phyloP scores from a whole-genome alignment of 2,797 vertebrate genomes.

The Spinus olivaceus region DNA sequence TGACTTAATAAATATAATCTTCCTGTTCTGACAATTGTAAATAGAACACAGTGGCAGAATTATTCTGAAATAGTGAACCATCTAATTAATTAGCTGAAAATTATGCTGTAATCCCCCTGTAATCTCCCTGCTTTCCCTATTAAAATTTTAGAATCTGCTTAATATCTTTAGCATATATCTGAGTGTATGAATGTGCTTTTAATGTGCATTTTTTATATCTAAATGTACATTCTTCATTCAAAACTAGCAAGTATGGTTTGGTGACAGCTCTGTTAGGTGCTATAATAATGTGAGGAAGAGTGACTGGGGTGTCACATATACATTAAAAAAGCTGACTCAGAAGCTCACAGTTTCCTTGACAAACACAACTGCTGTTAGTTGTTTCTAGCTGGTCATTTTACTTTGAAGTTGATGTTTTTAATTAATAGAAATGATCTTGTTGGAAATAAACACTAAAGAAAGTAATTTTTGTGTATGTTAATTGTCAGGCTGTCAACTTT shows the following conservation, averaged over 20 bases:
- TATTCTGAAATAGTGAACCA: not conserved
- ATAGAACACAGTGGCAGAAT: not conserved
- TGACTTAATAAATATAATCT: not conserved
- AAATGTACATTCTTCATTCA: not conserved
- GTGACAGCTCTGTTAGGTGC: not conserved
- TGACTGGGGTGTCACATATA: not conserved
- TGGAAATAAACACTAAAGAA: not conserved
- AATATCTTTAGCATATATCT: not conserved
- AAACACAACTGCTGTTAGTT: not conserved
- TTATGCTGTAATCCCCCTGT: not conserved
- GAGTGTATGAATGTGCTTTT: not conserved
- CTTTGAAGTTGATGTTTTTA: not conserved
- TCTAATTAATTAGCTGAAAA: not conserved
- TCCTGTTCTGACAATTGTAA: not conserved
- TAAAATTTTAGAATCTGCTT: not conserved
- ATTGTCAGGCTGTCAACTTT: not conserved
- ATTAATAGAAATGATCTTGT: not conserved
- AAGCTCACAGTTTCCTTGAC: not conserved
- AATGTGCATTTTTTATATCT: not conserved
- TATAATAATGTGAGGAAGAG: not conserved
- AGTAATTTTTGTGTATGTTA: not conserved
- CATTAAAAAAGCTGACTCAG: not conserved
- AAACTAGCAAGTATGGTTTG: not conserved
- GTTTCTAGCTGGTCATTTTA: not conserved
- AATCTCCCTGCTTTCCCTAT: not conserved